Conservation (phyloP, 2,797 vertebrate genomes). For the Ara ararauna region DNA sequence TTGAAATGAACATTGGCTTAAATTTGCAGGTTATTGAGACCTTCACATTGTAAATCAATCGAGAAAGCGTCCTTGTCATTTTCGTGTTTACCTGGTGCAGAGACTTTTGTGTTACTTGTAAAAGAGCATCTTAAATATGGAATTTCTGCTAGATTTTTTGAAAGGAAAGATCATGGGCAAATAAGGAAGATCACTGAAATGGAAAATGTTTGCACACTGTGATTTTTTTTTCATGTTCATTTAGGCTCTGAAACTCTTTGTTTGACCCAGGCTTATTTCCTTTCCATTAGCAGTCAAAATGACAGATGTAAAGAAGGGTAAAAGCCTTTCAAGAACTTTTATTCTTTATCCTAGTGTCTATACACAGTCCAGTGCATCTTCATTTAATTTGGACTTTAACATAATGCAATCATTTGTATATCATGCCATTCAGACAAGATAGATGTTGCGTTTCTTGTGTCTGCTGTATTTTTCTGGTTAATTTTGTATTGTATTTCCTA, state of each 20-base stretch:
- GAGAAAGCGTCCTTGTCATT: neutral
- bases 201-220: neutral
- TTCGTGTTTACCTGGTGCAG: neutral
- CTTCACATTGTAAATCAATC: neutral
- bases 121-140: neutral
- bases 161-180: neutral
- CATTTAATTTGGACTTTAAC: neutral
- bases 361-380: neutral
- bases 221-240: neutral
- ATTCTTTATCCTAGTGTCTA: neutral
- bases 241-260: neutral
- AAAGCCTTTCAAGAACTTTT: neutral
- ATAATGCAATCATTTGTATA: neutral
- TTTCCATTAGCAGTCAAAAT: neutral
- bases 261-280: neutral
- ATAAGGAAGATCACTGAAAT: neutral
- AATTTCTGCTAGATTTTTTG: neutral
- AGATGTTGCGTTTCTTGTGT: neutral
- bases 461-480: neutral
- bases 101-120: neutral
- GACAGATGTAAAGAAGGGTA: neutral
- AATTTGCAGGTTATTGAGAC: neutral
- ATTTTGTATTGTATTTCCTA: neutral
- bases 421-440: neutral
- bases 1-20: neutral